Base-by-base conservation (phyloP, 2,797 vertebrate genomes). In the Toxotes lorentzi region DNA sequence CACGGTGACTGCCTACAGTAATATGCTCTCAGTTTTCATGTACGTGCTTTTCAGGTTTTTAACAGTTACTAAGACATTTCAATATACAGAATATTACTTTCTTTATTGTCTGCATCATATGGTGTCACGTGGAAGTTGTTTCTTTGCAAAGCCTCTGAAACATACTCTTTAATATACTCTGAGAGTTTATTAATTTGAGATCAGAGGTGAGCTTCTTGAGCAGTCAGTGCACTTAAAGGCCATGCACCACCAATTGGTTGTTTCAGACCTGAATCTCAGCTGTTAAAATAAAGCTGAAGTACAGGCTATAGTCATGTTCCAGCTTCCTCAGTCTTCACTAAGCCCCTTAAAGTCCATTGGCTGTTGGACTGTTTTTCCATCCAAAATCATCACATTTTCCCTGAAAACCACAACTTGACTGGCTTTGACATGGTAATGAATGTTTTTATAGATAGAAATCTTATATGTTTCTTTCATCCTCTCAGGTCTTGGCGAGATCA, bases 381-480 rank as follows among this genome's bases (percentile, higher is more conserved):
- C 11, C 59, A 43, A 54, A 43, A 62, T 27, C 35, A 13, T 17
- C 3, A 48, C 13, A 48, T 69, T 40, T 83, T 45, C 61, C 57
- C 40, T 71, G 51, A 59, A 81, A 77, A 73, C 11, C 50, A 76
- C 63, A 62, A 43, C 47, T 64, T 76, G 66, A 60, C 30, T 21
- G 12, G 16, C 61, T 78, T 81, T 86, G 73, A 83, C 63, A 82
- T 81, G 73, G 70, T 74, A 73, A 79, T 86, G 32, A 79, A 70
- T 84, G 62, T 86, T 87, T 85, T 80, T 59, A 58, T 57, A 76
- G 73, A 80, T 51, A 5, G 43, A 67, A 68, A 73, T 73, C 60
- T 79, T 70, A 66, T 58, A 35, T 68, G 77, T 81, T 83, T 35
- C 61, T 84, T 83, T 87, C 73, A 83, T 87, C 80, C 73, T 70